Conservation (phyloP, 2,797 vertebrate genomes). For the Cossypha niveicapilla region DNA sequence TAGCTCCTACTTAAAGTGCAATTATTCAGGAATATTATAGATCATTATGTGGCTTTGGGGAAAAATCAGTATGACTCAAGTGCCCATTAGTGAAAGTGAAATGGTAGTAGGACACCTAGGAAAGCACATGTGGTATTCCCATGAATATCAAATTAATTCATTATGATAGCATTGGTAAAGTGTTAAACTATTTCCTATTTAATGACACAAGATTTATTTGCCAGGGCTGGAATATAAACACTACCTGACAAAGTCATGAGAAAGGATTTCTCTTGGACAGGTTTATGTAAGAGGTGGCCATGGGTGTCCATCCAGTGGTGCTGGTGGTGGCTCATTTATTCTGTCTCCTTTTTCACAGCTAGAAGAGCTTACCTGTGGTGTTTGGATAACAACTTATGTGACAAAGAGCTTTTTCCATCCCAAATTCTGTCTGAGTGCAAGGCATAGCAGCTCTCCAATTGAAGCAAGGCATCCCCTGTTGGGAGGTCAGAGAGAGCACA, state of each 20-base stretch:
- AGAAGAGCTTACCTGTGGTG: not conserved
- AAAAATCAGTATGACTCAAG: constrained; percentile 66
- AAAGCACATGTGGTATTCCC: constrained; percentile 40
- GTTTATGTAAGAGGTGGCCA: not conserved
- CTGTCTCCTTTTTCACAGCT: not conserved
- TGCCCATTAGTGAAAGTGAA: constrained; percentile 68
- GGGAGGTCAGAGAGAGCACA: not conserved
- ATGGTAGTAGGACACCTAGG: constrained; percentile 59
- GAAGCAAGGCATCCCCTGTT: not conserved
- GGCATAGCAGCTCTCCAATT: not conserved
- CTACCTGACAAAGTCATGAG: not conserved
- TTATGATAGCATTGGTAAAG: constrained; percentile 32
- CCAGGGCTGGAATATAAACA: constrained; percentile 23
- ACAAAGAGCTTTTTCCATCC: not conserved
- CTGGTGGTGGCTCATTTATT: not conserved
- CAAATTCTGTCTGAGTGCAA: not conserved
- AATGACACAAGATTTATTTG: constrained; percentile 32
- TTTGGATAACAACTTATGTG: not conserved
- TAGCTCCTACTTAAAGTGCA: constrained; percentile 65
- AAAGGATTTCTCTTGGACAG: not conserved
- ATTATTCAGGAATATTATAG: constrained; percentile 71
- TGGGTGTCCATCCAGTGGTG: not conserved
- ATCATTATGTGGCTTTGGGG: constrained; percentile 70
- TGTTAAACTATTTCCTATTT: constrained; percentile 31
- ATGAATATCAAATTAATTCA: constrained; percentile 66